These are phyloP conservation scores for Amphipyra berbera DNA, from an alignment of 2,888 invertebrate species.

Conservation along the genomic window DNA sequence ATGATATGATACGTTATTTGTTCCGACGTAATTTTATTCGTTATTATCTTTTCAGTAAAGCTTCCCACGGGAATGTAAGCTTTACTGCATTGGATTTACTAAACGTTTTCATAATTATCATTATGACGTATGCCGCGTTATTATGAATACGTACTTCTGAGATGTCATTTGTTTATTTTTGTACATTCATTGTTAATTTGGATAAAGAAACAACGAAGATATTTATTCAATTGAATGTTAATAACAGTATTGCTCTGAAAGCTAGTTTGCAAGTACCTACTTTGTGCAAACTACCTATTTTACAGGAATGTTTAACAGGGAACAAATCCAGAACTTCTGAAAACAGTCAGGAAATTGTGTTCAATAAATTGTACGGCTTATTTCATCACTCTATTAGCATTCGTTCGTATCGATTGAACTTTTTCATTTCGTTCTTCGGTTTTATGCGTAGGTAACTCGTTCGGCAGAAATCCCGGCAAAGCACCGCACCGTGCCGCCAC, in stretches of 20 bases:
- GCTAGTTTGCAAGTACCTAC: no score
- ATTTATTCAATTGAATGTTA: background rate
- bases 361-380: slow-evolving; percentile 38
- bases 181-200: background rate
- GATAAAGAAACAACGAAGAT: background rate
- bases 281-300: background rate
- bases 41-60: slow-evolving; percentile 27
- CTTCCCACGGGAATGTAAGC: slow-evolving; percentile 42
- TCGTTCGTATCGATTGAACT: slow-evolving; percentile 51
- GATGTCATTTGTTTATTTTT: background rate
- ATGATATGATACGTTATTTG: slow-evolving; percentile 37
- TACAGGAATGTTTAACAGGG: slow-evolving; percentile 3
- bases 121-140: background rate
- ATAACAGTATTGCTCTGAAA: background rate
- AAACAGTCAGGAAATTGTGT: slow-evolving; percentile 22
- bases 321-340: slow-evolving; percentile 7
- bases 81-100: slow-evolving; percentile 10
- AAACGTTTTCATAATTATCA: slow-evolving; percentile 12
- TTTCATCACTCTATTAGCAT: slow-evolving; percentile 50
- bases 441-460: slow-evolving; percentile 59
- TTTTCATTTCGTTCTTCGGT: slow-evolving; percentile 60
- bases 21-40: slow-evolving; percentile 16
- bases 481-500: slow-evolving; percentile 33
- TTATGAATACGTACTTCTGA: slow-evolving; percentile 21
- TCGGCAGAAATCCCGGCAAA: slow-evolving; percentile 60